Conservation (phyloP, 2,797 vertebrate genomes). For the Ciconia nigra region DNA sequence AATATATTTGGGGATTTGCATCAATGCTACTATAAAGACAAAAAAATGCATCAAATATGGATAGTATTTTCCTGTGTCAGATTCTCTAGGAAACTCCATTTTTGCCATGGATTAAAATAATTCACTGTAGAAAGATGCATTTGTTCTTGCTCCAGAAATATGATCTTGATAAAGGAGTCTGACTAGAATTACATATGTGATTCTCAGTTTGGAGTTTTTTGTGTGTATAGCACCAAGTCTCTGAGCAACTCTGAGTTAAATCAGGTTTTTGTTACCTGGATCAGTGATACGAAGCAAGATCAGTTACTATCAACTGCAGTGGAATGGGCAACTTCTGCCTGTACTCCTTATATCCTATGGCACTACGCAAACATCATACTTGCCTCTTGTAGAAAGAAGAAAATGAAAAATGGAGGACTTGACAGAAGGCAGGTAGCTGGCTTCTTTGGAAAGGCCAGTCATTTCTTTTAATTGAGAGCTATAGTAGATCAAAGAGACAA, state of each 20-base stretch:
- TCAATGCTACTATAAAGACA: not conserved
- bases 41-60: not conserved
- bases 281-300: not conserved
- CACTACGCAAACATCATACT: not conserved
- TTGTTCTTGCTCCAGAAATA: not conserved
- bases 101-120: not conserved
- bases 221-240: not conserved
- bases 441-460: not conserved
- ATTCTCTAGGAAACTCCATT: not conserved
- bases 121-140: not conserved
- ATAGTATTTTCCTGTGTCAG: not conserved
- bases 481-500: not conserved
- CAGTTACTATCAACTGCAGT: not conserved
- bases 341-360: not conserved
- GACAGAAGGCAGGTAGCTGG: not conserved
- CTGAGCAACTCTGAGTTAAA: not conserved
- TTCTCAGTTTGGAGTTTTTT: not conserved
- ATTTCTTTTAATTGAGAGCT: not conserved
- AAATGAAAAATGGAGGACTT: not conserved
- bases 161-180: not conserved
- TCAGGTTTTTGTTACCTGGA: not conserved
- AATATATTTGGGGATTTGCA: not conserved
- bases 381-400: not conserved
- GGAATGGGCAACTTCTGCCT: not conserved
- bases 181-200: not conserved